Conservation (phyloP, 2,888 invertebrate species). For the Perdita meconis region DNA sequence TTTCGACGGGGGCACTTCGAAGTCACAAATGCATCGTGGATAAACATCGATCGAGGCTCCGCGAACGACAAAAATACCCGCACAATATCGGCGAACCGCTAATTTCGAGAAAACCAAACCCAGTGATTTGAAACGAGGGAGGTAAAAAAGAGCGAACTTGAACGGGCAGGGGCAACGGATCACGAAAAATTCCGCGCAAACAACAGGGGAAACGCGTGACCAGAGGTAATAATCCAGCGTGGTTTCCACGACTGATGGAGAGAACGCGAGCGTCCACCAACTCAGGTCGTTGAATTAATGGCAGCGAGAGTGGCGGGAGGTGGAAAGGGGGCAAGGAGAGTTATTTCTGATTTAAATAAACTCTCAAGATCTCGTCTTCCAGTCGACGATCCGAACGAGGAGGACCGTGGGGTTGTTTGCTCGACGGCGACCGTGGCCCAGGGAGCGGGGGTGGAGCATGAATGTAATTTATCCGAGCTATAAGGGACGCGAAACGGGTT, state of each 20-base stretch:
- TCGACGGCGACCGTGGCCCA: constrained; percentile 28
- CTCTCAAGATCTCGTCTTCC: constrained; percentile 65
- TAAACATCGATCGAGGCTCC: too few species aligned
- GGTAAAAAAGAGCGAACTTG: neutral
- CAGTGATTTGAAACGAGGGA: too few species aligned
- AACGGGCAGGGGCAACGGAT: neutral
- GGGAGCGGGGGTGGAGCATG: constrained; percentile 62
- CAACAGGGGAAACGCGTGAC: neutral
- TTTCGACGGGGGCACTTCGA: too few species aligned
- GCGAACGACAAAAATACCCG: too few species aligned
- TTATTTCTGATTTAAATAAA: constrained; percentile 79
- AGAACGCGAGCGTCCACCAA: constrained; percentile 30
- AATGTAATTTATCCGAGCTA: constrained; percentile 80
- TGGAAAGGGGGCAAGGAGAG: constrained; percentile 56
- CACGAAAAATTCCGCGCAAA: neutral
- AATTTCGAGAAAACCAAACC: neutral
- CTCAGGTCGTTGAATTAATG: constrained; percentile 23
- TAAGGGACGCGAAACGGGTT: constrained; percentile 77
- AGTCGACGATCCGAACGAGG: constrained; percentile 60
- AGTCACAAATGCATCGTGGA: too few species aligned
- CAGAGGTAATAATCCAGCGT: constrained; percentile 3
- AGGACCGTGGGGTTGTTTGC: constrained; percentile 54
- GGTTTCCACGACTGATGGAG: constrained; percentile 36
- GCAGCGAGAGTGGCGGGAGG: constrained; percentile 32
- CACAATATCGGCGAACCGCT: too few species aligned